Evolutionary conservation across 2,888 invertebrate species (phyloP).

Genomic region (Colostygia pectinataria): DNA sequence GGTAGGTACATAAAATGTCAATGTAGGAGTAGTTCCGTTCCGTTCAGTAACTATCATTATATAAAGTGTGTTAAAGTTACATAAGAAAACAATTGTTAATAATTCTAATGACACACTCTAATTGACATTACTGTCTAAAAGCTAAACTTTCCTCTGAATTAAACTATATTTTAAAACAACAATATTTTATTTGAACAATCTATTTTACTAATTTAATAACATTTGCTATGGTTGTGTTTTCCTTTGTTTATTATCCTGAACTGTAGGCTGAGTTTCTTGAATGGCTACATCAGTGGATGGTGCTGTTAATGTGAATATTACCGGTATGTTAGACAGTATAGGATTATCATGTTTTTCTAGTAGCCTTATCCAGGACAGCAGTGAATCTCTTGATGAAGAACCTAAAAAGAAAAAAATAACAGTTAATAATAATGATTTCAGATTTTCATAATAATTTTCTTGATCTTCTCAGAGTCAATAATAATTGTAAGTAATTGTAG

Average conservation of each 20-base stretch:
- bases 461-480: too few species aligned
- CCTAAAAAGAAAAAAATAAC: constrained; percentile 81
- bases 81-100: too few species aligned
- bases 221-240: constrained; percentile 16
- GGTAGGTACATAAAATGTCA: too few species aligned
- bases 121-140: too few species aligned
- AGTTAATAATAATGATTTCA: too few species aligned
- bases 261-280: constrained; percentile 58
- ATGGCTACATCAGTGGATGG: constrained; percentile 74
- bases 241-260: constrained; percentile 38
- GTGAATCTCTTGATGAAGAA: constrained; percentile 93
- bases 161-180: constrained; percentile 24
- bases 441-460: too few species aligned
- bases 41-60: too few species aligned
- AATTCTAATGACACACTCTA: too few species aligned
- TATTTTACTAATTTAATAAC: constrained; percentile 7
- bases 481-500: too few species aligned
- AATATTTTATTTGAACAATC: constrained; percentile 20
- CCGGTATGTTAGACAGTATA: constrained; percentile 87
- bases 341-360: constrained; percentile 90
- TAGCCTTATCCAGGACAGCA: constrained; percentile 95
- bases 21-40: too few species aligned
- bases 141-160: too few species aligned
- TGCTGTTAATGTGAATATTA: constrained; percentile 91
- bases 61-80: too few species aligned